phyloP scores from a whole-genome alignment of 2,888 invertebrate genomes.

The Siphlonurus alternatus region DNA sequence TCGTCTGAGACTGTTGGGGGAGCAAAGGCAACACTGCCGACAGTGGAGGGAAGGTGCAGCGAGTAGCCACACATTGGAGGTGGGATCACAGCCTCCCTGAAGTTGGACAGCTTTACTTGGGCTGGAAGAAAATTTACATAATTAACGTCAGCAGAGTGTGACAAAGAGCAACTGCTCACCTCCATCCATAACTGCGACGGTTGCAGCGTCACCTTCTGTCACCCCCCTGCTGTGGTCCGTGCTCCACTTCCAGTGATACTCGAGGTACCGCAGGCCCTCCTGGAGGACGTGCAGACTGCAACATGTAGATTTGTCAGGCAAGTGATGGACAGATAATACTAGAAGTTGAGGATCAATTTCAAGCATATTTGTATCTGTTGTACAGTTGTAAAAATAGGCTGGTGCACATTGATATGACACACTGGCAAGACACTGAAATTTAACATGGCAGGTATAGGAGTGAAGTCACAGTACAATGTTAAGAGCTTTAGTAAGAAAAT shows the following conservation, averaged over 20 bases:
- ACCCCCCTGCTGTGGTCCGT: slow-evolving; percentile 37
- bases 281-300: slow-evolving; percentile 22
- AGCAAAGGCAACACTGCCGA: slow-evolving; percentile 43
- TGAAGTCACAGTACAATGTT: too few relatives aligned
- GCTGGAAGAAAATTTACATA: slow-evolving; percentile 23
- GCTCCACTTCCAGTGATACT: slow-evolving; percentile 48
- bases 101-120: slow-evolving; percentile 50
- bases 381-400: too few relatives aligned
- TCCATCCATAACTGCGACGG: slow-evolving; percentile 63
- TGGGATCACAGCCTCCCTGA: slow-evolving; percentile 55
- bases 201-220: slow-evolving; percentile 34
- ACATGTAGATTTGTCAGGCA: too few relatives aligned
- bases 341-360: too few relatives aligned
- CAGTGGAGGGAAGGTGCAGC: slow-evolving; percentile 34
- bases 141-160: background rate
- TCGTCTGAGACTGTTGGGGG: slow-evolving; percentile 17
- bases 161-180: slow-evolving; percentile 18
- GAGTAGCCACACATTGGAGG: slow-evolving; percentile 62
- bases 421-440: too few relatives aligned
- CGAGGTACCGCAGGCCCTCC: slow-evolving; percentile 22
- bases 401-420: too few relatives aligned
- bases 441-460: too few relatives aligned
- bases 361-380: too few relatives aligned
- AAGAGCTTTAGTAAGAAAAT: too few relatives aligned
- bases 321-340: too few relatives aligned